Conservation (phyloP, 2,797 vertebrate genomes). For the Lutjanus argentimaculatus region DNA sequence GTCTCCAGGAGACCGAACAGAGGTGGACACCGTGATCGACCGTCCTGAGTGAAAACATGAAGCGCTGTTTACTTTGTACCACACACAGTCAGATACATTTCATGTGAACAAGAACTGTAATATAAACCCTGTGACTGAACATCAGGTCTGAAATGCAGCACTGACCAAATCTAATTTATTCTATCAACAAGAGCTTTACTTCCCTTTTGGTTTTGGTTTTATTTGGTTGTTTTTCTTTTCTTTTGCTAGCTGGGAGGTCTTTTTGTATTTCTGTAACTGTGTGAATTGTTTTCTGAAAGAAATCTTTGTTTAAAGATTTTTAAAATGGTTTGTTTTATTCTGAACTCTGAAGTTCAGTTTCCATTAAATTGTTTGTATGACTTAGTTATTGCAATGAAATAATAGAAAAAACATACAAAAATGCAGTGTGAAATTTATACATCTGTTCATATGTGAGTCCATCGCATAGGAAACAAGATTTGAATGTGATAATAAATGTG, state of each 20-base stretch:
- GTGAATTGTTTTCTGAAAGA: not conserved
- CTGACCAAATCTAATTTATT: too few relatives aligned
- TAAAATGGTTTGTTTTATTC: too few relatives aligned
- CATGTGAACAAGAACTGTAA: not conserved
- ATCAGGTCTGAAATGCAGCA: not conserved
- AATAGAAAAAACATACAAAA: too few relatives aligned
- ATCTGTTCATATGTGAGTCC: too few relatives aligned
- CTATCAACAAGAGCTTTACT: not conserved
- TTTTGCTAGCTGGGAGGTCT: not conserved
- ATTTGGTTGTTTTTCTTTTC: not conserved
- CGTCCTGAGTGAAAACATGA: not conserved
- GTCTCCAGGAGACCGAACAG: not conserved
- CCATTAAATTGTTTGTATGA: too few relatives aligned
- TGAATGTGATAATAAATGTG: too few relatives aligned
- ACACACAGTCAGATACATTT: not conserved
- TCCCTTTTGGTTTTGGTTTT: not conserved
- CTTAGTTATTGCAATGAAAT: too few relatives aligned
- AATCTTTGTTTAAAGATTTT: not conserved
- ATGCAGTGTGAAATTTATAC: too few relatives aligned
- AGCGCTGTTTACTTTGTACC: not conserved
- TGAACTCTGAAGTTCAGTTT: too few relatives aligned
- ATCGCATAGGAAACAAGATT: too few relatives aligned
- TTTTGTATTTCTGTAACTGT: not conserved
- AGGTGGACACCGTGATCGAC: not conserved
- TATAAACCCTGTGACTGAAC: not conserved